Evolutionary conservation across 2,113 vertebrate species (phyloP).

Genomic region (Seriola quinqueradiata): DNA sequence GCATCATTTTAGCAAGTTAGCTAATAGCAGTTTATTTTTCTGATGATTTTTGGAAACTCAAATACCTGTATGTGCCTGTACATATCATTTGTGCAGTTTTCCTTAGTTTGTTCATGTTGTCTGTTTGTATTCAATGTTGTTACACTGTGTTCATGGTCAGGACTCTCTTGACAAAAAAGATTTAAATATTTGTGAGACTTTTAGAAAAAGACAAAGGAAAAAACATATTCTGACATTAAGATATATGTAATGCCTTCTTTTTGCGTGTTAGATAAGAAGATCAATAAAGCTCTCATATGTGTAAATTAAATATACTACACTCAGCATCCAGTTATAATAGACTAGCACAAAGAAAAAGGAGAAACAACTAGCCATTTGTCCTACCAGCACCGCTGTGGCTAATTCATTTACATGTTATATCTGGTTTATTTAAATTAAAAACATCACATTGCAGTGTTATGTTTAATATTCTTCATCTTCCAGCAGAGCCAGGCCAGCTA

Average conservation of each 20-base stretch:
- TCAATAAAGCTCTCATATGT: too few relatives aligned
- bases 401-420: neutral
- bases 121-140: neutral
- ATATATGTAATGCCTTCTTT: too few relatives aligned
- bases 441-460: neutral
- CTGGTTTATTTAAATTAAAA: neutral
- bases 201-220: too few relatives aligned
- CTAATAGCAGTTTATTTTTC: neutral
- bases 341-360: too few relatives aligned
- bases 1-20: neutral
- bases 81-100: too few relatives aligned
- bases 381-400: neutral
- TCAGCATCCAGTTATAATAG: too few relatives aligned
- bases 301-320: neutral
- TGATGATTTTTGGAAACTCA: too few relatives aligned
- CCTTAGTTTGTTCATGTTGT: neutral
- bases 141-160: neutral
- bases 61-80: too few relatives aligned
- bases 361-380: too few relatives aligned
- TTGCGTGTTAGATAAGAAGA: neutral
- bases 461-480: neutral
- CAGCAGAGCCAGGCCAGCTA: neutral
- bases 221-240: too few relatives aligned
- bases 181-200: neutral
- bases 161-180: neutral